Base-by-base conservation (phyloP, 2,797 vertebrate genomes). In the Setipinna tenuifilis region DNA sequence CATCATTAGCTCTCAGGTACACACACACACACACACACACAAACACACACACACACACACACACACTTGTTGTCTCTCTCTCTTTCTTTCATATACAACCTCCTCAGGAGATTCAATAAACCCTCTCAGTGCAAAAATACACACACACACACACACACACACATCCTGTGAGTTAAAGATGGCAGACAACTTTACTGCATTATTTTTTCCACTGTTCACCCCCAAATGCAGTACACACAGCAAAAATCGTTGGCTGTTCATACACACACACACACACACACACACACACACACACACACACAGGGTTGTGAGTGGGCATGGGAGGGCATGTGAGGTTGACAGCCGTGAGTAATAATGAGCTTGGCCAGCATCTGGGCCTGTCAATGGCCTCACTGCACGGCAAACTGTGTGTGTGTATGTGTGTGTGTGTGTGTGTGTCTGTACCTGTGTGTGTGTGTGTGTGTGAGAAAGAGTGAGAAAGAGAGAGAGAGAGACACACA, bases 1-100 rank as follows among this genome's bases (percentile, higher is more conserved):
- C 90, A 98, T 98, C 90, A 93, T 96, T 93, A 98, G 98, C 89
- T 96, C 95, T 85, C 97, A 98, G 97, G 98, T 99, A 94, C 41
- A 78, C 86, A 83, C 23, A 14, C 28, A 35, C 23, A 25, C 11
- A 23, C 46, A 48, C 46, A 48, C 46, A 48, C 46, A 48, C 46
- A 48, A 17, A 19, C 5, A 59, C 46, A 48, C 46, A 48, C 46
- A 4, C 46, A 3, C 46, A 48, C 46, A 48, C 46, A 48, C 46
- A 48, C 46, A 48, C 46, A 48, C 46, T 4, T 10, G 10, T n/a
- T n/a, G n/a, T n/a, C n/a, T n/a, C n/a, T n/a, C n/a, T n/a, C n/a
- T n/a, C n/a, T n/a, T n/a, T n/a, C n/a, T n/a, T n/a, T n/a, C n/a
- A n/a, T n/a, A n/a, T n/a, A 10, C 50, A 59, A 19, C 58, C 16